A percentile compares a stretch with the other conserved stretches of the same genome.
Conservation (phyloP, 2,888 invertebrate genomes). For the Nasonovia ribisnigri region DNA sequence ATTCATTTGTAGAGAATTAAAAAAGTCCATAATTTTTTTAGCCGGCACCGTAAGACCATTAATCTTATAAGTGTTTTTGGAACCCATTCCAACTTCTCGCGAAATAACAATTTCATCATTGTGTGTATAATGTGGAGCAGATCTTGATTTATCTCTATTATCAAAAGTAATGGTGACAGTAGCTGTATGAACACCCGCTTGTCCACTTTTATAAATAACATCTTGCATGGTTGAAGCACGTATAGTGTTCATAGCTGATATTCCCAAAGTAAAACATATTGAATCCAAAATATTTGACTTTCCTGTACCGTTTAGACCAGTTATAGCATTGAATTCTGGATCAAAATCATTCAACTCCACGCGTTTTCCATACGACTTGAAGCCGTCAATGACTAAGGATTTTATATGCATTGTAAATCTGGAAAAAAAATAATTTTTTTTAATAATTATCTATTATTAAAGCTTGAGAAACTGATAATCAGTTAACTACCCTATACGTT, state of each 20-base stretch:
- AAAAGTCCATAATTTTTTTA: conserved; percentile 92
- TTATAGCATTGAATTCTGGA: conserved; percentile 96
- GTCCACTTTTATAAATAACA: conserved; percentile 97
- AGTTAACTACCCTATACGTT: not conserved
- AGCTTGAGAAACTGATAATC: not conserved
- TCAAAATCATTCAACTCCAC: conserved; percentile 95
- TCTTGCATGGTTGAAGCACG: conserved; percentile 92
- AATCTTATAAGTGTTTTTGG: conserved; percentile 90
- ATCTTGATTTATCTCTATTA: conserved; percentile 83
- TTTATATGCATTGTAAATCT: conserved; percentile 85
- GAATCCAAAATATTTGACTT: conserved; percentile 98
- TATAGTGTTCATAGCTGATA: conserved; percentile 73
- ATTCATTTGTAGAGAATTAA: conserved; percentile 96
- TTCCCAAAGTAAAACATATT: conserved; percentile 97
- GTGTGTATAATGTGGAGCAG: conserved; percentile 92
- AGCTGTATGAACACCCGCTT: conserved; percentile 95
- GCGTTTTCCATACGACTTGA: conserved; percentile 96
- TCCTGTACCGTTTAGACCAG: conserved; percentile 97
- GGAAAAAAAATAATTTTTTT: not conserved
- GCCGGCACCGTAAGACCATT: conserved; percentile 93
- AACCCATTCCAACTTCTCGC: conserved; percentile 86
- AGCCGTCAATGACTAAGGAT: conserved; percentile 93
- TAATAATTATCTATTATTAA: not conserved
- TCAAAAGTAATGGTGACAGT: conserved; percentile 96
- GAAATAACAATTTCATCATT: conserved; percentile 93